Conservation (phyloP, 1,140 invertebrate species). For the Rhyacophila brunnea region DNA sequence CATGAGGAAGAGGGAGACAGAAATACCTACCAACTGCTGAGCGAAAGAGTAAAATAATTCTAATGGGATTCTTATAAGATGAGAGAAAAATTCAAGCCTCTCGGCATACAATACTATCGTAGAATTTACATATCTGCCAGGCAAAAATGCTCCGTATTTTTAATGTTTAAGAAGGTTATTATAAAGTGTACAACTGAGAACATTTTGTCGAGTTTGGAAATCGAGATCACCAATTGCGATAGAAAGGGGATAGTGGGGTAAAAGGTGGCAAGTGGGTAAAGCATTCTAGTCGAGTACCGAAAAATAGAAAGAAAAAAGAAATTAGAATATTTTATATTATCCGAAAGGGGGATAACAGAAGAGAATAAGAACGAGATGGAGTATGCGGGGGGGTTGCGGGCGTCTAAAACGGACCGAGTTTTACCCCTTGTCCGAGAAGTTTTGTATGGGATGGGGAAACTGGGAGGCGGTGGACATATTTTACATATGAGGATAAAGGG, state of each 20-base stretch:
- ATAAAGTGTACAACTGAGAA: background rate
- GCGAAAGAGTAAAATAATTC: conserved; percentile 33
- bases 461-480: conserved; percentile 27
- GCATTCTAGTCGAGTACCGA: conserved; percentile 20
- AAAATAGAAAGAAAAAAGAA: conserved; percentile 31
- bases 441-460: conserved; percentile 2
- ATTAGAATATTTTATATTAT: conserved; percentile 37
- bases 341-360: conserved; percentile 18
- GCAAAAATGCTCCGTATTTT: conserved; percentile 1
- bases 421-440: conserved; percentile 2
- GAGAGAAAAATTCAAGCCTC: conserved; percentile 22
- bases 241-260: conserved; percentile 21
- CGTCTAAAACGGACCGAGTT: conserved; percentile 5
- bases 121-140: background rate
- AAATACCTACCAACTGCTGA: conserved; percentile 16
- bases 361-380: conserved; percentile 4
- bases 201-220: background rate
- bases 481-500: conserved; percentile 34
- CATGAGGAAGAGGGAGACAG: conserved; percentile 12
- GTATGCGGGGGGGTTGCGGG: background rate
- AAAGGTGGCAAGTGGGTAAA: conserved; percentile 19
- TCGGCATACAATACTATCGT: background rate
- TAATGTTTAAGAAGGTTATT: background rate
- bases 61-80: conserved; percentile 35
- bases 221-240: conserved; percentile 30